A percentile compares a stretch with the other conserved stretches of the same genome.
phyloP scores from a whole-genome alignment of 2,888 invertebrate genomes.

The Pseudanteris insignis region DNA sequence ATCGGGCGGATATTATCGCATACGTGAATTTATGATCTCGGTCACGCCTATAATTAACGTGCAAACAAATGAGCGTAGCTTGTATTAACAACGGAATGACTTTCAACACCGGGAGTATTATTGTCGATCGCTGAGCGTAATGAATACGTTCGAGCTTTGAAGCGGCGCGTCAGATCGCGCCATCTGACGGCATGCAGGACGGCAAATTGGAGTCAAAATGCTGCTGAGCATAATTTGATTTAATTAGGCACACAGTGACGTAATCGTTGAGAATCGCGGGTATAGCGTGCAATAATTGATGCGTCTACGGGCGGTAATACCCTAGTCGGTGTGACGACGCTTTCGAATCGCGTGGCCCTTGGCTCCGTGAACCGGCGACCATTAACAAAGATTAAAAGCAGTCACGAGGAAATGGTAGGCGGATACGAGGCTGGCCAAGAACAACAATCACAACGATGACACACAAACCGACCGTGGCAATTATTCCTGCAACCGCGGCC shows the following conservation, averaged over 20 bases:
- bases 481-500: constrained; percentile 45
- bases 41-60: no score
- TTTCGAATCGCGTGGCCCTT: constrained; percentile 30
- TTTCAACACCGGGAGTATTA: no score
- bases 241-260: not conserved
- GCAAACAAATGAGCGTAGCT: no score
- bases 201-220: constrained; percentile 25
- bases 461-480: constrained; percentile 49
- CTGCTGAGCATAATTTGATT: constrained; percentile 1
- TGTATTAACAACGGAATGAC: no score
- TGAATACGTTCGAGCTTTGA: no score
- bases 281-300: not conserved
- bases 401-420: constrained; percentile 43
- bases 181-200: no score
- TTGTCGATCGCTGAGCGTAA: no score
- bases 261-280: no score
- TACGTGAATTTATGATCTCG: no score
- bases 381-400: constrained; percentile 43
- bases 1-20: no score
- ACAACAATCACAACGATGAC: constrained; percentile 50
- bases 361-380: constrained; percentile 13
- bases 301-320: not conserved
- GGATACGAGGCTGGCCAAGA: constrained; percentile 47
- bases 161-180: no score
- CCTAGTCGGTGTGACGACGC: constrained; percentile 15